These are phyloP conservation scores for Brachypteracias leptosomus DNA, from an alignment of 2,113 vertebrate genomes.

Conservation along the genomic window DNA sequence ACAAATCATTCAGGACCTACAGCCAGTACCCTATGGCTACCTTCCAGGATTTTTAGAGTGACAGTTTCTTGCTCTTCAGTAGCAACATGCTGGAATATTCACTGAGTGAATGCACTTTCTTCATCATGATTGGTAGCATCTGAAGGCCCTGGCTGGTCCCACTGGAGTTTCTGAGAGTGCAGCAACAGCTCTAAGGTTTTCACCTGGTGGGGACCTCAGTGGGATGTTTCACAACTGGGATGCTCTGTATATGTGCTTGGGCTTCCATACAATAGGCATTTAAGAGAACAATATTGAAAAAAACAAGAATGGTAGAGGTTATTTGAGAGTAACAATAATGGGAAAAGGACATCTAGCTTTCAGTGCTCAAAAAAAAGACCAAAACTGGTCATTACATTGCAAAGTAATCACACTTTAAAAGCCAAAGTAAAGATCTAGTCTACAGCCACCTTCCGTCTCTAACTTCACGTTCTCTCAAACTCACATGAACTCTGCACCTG, in stretches of 20 bases:
- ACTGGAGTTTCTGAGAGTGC: accelerated
- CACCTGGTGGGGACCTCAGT: background rate
- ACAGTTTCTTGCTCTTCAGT: background rate
- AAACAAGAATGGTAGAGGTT: background rate
- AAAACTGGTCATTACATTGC: accelerated
- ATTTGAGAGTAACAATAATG: background rate
- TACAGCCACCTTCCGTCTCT: background rate
- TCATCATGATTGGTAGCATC: accelerated
- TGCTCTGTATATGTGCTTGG: accelerated
- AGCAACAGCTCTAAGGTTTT: background rate
- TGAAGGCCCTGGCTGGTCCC: background rate
- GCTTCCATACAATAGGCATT: accelerated
- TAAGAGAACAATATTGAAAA: background rate
- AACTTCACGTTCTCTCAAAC: background rate
- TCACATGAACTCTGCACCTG: background rate
- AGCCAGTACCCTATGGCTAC: background rate
- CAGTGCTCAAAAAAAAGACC: background rate
- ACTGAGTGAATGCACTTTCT: background rate
- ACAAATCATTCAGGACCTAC: background rate
- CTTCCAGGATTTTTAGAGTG: background rate
- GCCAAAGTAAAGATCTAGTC: background rate
- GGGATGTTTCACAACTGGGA: background rate
- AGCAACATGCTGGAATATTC: background rate
- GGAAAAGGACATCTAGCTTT: background rate
- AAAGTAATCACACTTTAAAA: background rate